phyloP scores from a whole-genome alignment of 2,113 vertebrate species.

The Perca schrenkii region DNA sequence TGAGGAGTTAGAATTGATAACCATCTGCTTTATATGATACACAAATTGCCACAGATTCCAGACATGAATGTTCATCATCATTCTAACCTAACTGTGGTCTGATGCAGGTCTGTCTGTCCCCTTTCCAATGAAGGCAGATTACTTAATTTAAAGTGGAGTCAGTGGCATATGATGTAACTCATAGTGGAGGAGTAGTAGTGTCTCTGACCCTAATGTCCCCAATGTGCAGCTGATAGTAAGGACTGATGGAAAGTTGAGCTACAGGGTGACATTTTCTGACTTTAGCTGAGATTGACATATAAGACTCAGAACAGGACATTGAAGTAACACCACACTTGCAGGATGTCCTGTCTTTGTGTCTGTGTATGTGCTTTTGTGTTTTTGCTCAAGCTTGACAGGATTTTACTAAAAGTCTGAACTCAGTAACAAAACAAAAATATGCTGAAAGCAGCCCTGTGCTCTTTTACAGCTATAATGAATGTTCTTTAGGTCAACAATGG shows the following conservation, averaged over 20 bases:
- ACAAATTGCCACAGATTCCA: slow-evolving; percentile 32
- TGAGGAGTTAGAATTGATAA: slow-evolving; percentile 64
- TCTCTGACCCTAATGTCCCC: slow-evolving; percentile 50
- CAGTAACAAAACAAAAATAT: not conserved
- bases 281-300: slow-evolving; percentile 6
- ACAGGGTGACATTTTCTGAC: slow-evolving; percentile 42
- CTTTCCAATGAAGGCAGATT: not conserved
- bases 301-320: slow-evolving; percentile 6
- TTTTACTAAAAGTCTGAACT: not conserved
- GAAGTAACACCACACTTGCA: slow-evolving; percentile 1
- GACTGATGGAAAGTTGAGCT: slow-evolving; percentile 52
- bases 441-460: not conserved
- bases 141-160: not conserved
- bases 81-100: not conserved
- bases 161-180: not conserved
- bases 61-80: not conserved
- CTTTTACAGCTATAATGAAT: not conserved
- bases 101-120: not conserved
- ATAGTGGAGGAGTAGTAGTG: slow-evolving; percentile 16
- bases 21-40: slow-evolving; percentile 55
- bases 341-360: slow-evolving; percentile 18
- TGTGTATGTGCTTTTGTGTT: slow-evolving; percentile 16
- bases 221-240: slow-evolving; percentile 3
- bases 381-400: not conserved
- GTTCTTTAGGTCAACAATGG: not conserved